These are phyloP conservation scores for Timema cristinae DNA, from an alignment of 2,888 invertebrate genomes.

Conservation along the genomic window DNA sequence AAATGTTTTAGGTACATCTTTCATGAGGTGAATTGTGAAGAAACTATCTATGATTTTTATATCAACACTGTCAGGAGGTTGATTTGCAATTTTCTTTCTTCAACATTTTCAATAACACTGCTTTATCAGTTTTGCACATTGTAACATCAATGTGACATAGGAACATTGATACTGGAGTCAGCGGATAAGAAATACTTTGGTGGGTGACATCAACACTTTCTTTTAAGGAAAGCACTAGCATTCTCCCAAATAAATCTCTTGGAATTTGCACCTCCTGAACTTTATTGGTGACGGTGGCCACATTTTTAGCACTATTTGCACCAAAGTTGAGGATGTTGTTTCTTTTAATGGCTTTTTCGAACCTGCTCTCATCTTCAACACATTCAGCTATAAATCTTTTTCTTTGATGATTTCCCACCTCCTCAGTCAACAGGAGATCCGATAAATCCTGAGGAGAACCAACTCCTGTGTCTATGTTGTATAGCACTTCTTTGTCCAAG, in stretches of 20 bases:
- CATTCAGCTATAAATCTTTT: neutral
- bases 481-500: neutral
- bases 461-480: slow-evolving; percentile 9
- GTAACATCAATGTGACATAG: neutral
- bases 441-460: neutral
- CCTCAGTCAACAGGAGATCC: neutral
- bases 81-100: neutral
- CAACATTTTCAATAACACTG: neutral
- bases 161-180: neutral
- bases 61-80: neutral
- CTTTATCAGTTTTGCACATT: neutral
- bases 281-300: neutral
- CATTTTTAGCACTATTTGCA: neutral
- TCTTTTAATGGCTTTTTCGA: neutral
- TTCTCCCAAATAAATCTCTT: slow-evolving; percentile 22
- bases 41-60: neutral
- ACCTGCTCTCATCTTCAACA: neutral
- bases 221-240: slow-evolving; percentile 26
- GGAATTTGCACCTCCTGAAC: slow-evolving; percentile 9
- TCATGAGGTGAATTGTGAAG: slow-evolving; percentile 6
- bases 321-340: neutral
- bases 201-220: neutral
- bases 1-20: slow-evolving; percentile 8
- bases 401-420: neutral
- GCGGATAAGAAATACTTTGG: neutral